phyloP scores from a whole-genome alignment of 2,888 invertebrate species.

The Invenusta paracnida region DNA sequence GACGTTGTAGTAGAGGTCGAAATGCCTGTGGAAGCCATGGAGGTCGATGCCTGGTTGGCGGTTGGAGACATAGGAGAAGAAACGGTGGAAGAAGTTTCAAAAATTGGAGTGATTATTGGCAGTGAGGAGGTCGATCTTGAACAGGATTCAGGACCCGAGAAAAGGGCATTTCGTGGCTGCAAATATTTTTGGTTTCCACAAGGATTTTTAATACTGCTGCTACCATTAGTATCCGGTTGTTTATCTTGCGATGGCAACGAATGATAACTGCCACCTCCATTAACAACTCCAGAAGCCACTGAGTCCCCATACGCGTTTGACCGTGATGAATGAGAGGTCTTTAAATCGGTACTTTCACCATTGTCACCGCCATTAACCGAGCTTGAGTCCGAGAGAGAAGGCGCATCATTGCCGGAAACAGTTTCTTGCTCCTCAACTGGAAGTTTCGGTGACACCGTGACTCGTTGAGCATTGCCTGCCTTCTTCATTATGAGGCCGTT shows the following conservation, averaged over 20 bases:
- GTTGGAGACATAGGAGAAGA: not conserved
- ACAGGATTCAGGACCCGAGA: not conserved
- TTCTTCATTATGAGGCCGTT: not conserved
- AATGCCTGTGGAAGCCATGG: not conserved
- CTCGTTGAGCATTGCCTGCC: not conserved
- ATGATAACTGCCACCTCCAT: no score
- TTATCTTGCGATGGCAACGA: no score
- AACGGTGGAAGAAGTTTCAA: not conserved
- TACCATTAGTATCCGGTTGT: not conserved
- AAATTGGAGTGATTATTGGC: not conserved
- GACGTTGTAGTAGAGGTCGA: conserved; percentile 43
- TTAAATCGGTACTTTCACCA: not conserved
- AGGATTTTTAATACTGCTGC: not conserved
- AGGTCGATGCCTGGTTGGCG: not conserved
- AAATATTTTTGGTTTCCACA: no score
- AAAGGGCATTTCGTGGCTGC: no score
- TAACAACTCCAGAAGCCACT: not conserved
- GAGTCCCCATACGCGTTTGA: not conserved
- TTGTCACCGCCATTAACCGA: not conserved
- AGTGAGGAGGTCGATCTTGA: not conserved
- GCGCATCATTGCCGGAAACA: not conserved
- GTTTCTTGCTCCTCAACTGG: not conserved
- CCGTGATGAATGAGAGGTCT: not conserved
- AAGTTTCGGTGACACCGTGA: not conserved
- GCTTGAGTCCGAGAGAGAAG: not conserved